Base-by-base conservation (phyloP, 2,888 invertebrate species). In the Nysson spinosus region DNA sequence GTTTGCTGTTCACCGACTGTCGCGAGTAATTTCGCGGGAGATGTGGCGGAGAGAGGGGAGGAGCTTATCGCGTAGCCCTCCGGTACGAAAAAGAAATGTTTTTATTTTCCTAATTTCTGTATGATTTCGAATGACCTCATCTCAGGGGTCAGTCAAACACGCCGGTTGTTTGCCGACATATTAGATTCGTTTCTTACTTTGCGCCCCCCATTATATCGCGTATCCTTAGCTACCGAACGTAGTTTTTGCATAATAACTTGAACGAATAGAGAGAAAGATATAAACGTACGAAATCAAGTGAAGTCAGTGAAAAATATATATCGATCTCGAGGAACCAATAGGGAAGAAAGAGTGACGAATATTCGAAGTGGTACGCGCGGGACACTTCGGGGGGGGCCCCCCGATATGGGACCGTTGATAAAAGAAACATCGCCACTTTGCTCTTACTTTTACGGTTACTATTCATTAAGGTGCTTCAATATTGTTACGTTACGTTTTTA, bases 381-480 rank as follows among this genome's bases (percentile, higher is more conserved):
- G n/a, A n/a, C n/a, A n/a, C n/a, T n/a, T n/a, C n/a, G n/a, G n/a
- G n/a, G n/a, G n/a, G n/a, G n/a, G n/a, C n/a, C n/a, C n/a, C n/a
- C n/a, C n/a, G n/a, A n/a, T n/a, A n/a, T n/a, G n/a, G n/a, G n/a
- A n/a, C n/a, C n/a, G n/a, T n/a, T n/a, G n/a, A n/a, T 43, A 16
- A 51, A 49, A 35, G 62, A 55, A 35, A 55, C 62, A 42, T 46
- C 28, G 54, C 32, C 54, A 55, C 43, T 49, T 51, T 55, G 49
- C 57, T 62, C 68, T 64, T 44, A 66, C 43, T 60, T 57, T 60
- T 65, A 61, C 67, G 65, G 62, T 72, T 73, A 62, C 63, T 75
- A 75, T 69, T n/a, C 61, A 63, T 74, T 81, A 84, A 83, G 84
- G 84, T 83, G 83, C 81, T 85, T 85, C 78, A 77, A 78, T 79